Evolutionary conservation across 2,113 vertebrate genomes (phyloP), one percentile per base, ranked within the genome.

Genomic region (Xenotilapia caudafasciata): DNA sequence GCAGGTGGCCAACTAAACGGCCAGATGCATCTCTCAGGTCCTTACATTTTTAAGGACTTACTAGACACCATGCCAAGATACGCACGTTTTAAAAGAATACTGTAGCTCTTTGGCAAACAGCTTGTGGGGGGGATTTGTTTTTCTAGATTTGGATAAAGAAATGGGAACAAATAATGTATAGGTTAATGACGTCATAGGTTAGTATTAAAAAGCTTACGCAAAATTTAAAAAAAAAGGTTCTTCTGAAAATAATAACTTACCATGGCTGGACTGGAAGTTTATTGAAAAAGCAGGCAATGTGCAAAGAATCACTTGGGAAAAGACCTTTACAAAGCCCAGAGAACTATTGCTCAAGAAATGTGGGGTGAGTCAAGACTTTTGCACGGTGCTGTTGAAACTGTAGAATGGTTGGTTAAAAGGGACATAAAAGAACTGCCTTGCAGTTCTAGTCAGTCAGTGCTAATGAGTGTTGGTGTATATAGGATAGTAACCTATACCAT

Each of bases 71-170:
- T 65, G 60, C 33, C 19, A 65, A 65, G 10, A 38, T 1, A 38
- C 38, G 33, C 1, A 65, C 4, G 0, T 65, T 38, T 58, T 0
- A 38, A 38, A 65, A 65, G 60, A 38, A 65, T 1, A n/a, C 60
- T 21, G 60, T 38, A 65, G 60, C 1, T 65, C 60, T 38, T 65
- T 7, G 2, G 19, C 60, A 65, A 14, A 10, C 21, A 9, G n/a
- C 13, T 42, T 70, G 2, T 6, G 8, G 13, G 12, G 17, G 14
- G 14, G 12, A 68, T 40, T 70, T 70, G 7, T 42, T 70, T 21
- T 23, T 9, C 65, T 42, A 23, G 19, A 1, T 42, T 6, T 40
- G 19, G 17, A 12, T 42, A 45, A 73, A 42, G 13, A 70, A 70
- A 70, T 70, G 5, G 19, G 19, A 68, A 4, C 2, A 40, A 40